Percentiles rank a stretch among this genome's conserved stretches.
Evolutionary conservation across 2,888 invertebrate species (phyloP).

Genomic region (Oeneis ivallda): DNA sequence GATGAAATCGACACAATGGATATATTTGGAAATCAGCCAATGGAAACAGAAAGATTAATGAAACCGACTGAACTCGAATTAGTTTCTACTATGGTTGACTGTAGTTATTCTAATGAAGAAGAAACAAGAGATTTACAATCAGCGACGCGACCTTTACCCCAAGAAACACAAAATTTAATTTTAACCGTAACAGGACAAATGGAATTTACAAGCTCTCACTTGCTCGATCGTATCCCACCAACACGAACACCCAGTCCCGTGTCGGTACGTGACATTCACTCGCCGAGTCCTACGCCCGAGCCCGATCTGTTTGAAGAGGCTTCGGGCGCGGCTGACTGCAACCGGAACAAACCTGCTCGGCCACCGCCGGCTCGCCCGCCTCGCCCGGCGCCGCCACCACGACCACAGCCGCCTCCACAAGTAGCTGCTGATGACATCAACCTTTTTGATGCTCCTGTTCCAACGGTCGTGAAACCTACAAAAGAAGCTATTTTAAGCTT

Average conservation of each 20-base stretch:
- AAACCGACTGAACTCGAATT: slow-evolving; percentile 72
- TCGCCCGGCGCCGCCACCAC: slow-evolving; percentile 71
- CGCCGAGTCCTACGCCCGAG: slow-evolving; percentile 91
- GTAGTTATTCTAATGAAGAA: slow-evolving; percentile 47
- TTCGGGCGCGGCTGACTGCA: slow-evolving; percentile 64
- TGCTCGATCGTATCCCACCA: slow-evolving; percentile 90
- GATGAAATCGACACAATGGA: slow-evolving; percentile 49
- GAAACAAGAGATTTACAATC: slow-evolving; percentile 57
- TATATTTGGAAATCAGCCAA: slow-evolving; percentile 50
- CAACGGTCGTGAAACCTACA: slow-evolving; percentile 73
- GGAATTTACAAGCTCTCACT: slow-evolving; percentile 92
- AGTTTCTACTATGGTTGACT: slow-evolving; percentile 56
- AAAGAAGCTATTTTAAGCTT: slow-evolving; percentile 83
- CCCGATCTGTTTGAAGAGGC: slow-evolving; percentile 65
- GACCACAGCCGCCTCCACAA: slow-evolving; percentile 67
- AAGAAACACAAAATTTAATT: slow-evolving; percentile 92
- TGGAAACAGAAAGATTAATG: slow-evolving; percentile 49
- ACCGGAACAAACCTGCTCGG: slow-evolving; percentile 63
- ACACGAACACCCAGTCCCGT: slow-evolving; percentile 94
- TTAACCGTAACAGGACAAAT: slow-evolving; percentile 93
- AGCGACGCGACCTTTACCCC: slow-evolving; percentile 84
- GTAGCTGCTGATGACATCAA: slow-evolving; percentile 69
- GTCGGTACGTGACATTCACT: slow-evolving; percentile 89
- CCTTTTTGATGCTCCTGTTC: slow-evolving; percentile 81
- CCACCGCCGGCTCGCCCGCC: slow-evolving; percentile 67